Conservation (phyloP, 2,113 vertebrate genomes). For the Vidua macroura region DNA sequence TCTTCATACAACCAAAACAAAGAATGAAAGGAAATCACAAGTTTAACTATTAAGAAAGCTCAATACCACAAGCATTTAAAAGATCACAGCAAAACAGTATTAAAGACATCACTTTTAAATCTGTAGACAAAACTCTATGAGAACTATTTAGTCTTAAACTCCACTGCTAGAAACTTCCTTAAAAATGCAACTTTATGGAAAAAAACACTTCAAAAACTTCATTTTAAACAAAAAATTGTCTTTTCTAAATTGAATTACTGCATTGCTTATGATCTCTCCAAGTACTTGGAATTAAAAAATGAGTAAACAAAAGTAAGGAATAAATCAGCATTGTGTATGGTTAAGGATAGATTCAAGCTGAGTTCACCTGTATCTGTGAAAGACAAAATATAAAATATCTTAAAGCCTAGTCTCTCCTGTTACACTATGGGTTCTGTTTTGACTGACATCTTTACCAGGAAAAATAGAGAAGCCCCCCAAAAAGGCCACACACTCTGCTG, state of each 20-base stretch:
- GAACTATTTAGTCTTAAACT: background rate
- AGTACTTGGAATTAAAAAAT: background rate
- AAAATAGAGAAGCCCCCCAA: background rate
- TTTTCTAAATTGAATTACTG: background rate
- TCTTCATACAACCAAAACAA: background rate
- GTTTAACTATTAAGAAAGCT: background rate
- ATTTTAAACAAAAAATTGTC: background rate
- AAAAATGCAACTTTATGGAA: background rate
- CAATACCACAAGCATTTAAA: slow-evolving; percentile 16
- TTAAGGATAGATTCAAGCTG: background rate
- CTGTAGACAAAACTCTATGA: background rate
- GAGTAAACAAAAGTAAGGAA: background rate
- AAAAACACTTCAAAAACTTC: background rate
- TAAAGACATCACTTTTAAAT: background rate
- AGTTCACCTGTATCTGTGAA: background rate
- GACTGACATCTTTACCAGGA: background rate
- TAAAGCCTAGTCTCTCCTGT: background rate
- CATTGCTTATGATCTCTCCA: background rate
- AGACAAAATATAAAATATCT: background rate
- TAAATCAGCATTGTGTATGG: background rate
- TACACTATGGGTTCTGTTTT: background rate
- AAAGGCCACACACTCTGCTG: background rate
- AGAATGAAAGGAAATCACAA: slow-evolving; percentile 14
- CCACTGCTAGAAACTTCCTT: background rate
- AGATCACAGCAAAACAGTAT: background rate